Evolutionary conservation across 2,888 invertebrate genomes (phyloP), one percentile per base, ranked within the genome.

Genomic region (Euproctis similis): DNA sequence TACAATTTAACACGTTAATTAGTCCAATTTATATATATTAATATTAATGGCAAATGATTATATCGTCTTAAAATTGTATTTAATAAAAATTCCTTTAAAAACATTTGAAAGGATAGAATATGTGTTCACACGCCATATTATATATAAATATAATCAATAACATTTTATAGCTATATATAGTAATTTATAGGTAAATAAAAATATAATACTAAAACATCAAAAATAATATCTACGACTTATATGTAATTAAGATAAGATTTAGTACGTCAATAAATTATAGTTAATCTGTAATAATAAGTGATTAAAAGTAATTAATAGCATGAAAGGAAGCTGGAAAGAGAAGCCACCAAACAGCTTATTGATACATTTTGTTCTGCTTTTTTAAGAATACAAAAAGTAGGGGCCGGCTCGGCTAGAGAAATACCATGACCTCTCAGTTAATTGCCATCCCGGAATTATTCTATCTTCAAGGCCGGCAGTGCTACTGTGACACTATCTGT

Each of bases 1-100:
- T 33, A 19, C 30, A 12, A 21, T 26, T 41, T 34, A 25, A 32
- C 36, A 39, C 39, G 39, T 46, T 46, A 39, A 39, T 46, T 43
- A 46, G 34, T 27, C n/a, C 13, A n/a, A 42, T 48, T 48, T 30
- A 11, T 34, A 48, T 46, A 48, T 38, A 8, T 14, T 24, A 32
- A 40, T 31, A 37, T 25, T 24, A 34, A 34, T 39, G 22, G 36
- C 1, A 9, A 27, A 19, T 29, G 10, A 36, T 38, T 19, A 19
- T 19, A 19, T 8, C 19, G n/a, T 2, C n/a, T 1, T 8, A 19
- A 19, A 19, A 19, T 2, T 19, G n/a, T 19, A n/a, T 19, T 19
- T n/a, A 8, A 19, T 19, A 19, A 19, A 14, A 19, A 19, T 19
- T 5, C 22, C 21, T 20, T 31, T 34, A 37, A 39, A 17, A 9